Percentiles rank a stretch among this genome's conserved stretches.
phyloP scores from a whole-genome alignment of 2,113 vertebrate species.

The Argyrosomus japonicus region DNA sequence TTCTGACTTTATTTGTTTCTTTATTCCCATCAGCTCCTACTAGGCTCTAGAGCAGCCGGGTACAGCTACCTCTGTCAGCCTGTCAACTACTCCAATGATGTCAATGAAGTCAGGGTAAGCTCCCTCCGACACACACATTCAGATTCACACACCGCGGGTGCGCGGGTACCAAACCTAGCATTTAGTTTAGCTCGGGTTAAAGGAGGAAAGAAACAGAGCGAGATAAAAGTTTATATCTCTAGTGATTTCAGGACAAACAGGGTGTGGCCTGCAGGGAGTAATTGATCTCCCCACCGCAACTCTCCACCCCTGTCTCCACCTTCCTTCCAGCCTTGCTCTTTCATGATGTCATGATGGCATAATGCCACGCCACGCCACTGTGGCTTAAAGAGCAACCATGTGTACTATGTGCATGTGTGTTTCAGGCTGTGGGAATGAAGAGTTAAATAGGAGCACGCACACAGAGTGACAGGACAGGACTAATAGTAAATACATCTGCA shows the following conservation, averaged over 20 bases:
- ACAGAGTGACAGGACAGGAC: not conserved
- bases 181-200: not conserved
- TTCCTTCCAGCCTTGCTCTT: constrained; percentile 30
- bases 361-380: constrained; percentile 8
- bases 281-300: constrained; percentile 53
- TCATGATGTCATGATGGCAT: constrained; percentile 45
- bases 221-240: constrained; percentile 6
- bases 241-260: constrained; percentile 47
- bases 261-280: constrained; percentile 30
- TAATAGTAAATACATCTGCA: not conserved
- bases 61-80: constrained; percentile 98
- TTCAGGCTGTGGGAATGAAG: not conserved
- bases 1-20: constrained; percentile 28
- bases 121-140: not conserved
- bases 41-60: constrained; percentile 92
- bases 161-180: not conserved
- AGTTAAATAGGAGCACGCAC: not conserved
- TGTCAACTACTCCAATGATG: constrained; percentile 95
- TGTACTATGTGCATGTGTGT: constrained; percentile 24
- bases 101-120: constrained; percentile 98
- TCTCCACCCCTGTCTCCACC: constrained; percentile 45
- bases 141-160: not conserved
- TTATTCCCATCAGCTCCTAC: constrained; percentile 87
- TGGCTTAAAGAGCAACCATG: constrained; percentile 35
- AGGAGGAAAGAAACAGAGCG: not conserved